These are phyloP conservation scores for Schizothorax lantsangensis DNA, from an alignment of 2,797 vertebrate genomes.

Conservation along the genomic window DNA sequence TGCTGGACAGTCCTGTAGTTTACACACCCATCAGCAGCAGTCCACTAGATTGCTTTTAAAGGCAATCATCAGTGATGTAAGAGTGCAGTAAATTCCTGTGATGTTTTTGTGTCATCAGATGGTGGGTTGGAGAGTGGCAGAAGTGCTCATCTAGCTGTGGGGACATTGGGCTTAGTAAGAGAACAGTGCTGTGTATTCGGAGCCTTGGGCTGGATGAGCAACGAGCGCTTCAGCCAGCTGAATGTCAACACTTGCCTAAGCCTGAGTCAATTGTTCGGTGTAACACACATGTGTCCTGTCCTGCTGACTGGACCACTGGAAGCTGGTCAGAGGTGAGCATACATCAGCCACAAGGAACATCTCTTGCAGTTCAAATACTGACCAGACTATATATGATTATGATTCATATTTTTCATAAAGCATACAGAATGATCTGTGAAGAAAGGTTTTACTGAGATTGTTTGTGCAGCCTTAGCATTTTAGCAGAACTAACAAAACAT, in stretches of 20 bases:
- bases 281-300: constrained; percentile 82
- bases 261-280: constrained; percentile 79
- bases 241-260: constrained; percentile 82
- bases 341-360: background rate
- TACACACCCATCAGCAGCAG: background rate
- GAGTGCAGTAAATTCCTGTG: background rate
- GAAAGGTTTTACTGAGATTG: background rate
- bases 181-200: constrained; percentile 89
- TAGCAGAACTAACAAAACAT: background rate
- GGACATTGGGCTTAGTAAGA: constrained; percentile 74
- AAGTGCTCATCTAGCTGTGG: constrained; percentile 87
- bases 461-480: background rate
- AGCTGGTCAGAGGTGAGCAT: constrained; percentile 90
- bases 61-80: background rate
- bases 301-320: constrained; percentile 84
- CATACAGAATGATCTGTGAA: background rate
- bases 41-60: background rate
- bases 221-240: constrained; percentile 76
- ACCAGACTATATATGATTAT: background rate
- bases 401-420: background rate
- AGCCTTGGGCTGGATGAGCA: constrained; percentile 87
- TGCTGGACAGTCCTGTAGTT: background rate
- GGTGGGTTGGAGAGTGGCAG: constrained; percentile 95
- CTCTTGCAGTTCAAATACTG: background rate
- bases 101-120: constrained; percentile 74